Percentiles rank a stretch among this genome's conserved stretches.
phyloP scores from a whole-genome alignment of 2,888 invertebrate species.

The Cryptophagus acutangulus region DNA sequence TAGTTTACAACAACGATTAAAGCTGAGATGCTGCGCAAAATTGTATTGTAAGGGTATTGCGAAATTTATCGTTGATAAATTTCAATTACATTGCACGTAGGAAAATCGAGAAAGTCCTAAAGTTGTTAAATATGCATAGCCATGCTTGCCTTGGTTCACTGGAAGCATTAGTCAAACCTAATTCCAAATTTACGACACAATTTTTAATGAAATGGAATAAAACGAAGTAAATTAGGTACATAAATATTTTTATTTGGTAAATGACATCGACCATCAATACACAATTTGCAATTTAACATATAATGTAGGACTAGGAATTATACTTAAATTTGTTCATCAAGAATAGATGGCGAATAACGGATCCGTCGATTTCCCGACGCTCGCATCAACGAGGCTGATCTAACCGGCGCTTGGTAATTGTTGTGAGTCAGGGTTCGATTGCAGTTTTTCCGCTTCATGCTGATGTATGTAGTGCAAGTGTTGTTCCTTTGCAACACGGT shows the following conservation, averaged over 20 bases:
- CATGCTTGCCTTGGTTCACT: not conserved
- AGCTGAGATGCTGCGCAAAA: too few relatives aligned
- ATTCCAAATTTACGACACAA: too few relatives aligned
- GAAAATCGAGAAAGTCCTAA: too few relatives aligned
- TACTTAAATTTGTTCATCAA: slow-evolving; percentile 28
- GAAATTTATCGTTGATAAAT: too few relatives aligned
- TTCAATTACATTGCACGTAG: too few relatives aligned
- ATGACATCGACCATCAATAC: not conserved
- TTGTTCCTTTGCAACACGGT: slow-evolving; percentile 57
- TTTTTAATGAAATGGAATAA: too few relatives aligned
- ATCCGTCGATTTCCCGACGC: slow-evolving; percentile 17
- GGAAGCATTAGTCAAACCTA: not conserved
- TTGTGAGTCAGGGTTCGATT: slow-evolving; percentile 27
- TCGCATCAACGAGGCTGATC: slow-evolving; percentile 38
- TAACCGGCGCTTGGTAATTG: slow-evolving; percentile 34
- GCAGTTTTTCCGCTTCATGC: slow-evolving; percentile 50
- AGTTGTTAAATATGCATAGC: too few relatives aligned
- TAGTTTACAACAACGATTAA: too few relatives aligned
- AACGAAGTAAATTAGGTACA: too few relatives aligned
- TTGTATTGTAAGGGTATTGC: too few relatives aligned
- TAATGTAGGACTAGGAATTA: too few relatives aligned
- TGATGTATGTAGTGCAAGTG: slow-evolving; percentile 60
- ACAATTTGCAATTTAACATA: not conserved
- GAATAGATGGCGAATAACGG: slow-evolving; percentile 19
- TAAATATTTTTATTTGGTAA: too few relatives aligned